phyloP scores from a whole-genome alignment of 2,113 vertebrate species.

The Recurvirostra avosetta region DNA sequence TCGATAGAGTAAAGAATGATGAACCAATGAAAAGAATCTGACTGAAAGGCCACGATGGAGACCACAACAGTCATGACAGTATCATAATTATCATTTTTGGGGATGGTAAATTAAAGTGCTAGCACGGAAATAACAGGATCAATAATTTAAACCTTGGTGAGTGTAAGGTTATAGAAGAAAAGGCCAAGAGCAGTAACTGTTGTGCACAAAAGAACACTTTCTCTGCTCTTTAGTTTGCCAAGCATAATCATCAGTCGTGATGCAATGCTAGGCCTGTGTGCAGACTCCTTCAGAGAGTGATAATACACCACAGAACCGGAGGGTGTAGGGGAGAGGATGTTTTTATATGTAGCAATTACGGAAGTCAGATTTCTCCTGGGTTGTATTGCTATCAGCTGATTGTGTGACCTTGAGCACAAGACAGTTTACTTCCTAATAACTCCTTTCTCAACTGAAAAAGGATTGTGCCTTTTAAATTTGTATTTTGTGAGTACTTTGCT shows the following conservation, averaged over 20 bases:
- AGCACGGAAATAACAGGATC: constrained; percentile 51
- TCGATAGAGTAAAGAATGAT: constrained; percentile 91
- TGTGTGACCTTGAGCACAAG: background rate
- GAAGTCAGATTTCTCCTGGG: background rate
- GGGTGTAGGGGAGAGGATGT: accelerated
- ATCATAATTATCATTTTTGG: constrained; percentile 59
- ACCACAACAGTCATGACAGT: constrained; percentile 62
- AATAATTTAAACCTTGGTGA: constrained; percentile 48
- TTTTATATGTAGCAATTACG: background rate
- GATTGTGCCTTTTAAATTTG: background rate
- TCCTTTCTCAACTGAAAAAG: background rate
- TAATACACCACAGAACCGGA: background rate
- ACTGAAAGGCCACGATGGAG: constrained; percentile 67
- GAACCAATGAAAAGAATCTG: constrained; percentile 81
- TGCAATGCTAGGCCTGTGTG: background rate
- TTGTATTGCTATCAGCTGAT: background rate
- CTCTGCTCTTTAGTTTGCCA: background rate
- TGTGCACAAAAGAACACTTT: background rate
- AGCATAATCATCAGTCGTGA: background rate
- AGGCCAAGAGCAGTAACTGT: background rate
- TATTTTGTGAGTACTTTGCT: background rate
- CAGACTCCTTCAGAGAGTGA: background rate
- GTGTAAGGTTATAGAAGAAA: background rate
- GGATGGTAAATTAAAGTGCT: constrained; percentile 33
- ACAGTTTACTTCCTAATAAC: background rate